Conservation (phyloP, 2,888 invertebrate genomes). For the Lathronympha strigana region DNA sequence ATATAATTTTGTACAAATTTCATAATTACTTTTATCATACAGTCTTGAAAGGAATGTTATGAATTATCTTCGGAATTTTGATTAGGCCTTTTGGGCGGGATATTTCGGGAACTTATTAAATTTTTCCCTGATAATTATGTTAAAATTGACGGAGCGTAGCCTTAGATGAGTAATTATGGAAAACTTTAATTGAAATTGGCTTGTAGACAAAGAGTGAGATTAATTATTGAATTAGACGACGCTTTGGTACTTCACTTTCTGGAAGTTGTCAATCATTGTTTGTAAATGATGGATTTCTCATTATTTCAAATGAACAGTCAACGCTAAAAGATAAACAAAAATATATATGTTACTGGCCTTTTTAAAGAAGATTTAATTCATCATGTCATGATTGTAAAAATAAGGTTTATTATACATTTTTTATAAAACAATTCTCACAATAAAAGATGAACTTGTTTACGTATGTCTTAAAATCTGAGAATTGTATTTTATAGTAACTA, state of each 20-base stretch:
- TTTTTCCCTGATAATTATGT: slow-evolving; percentile 41
- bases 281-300: slow-evolving; percentile 1
- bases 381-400: too few species aligned
- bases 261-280: slow-evolving; percentile 12
- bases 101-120: slow-evolving; percentile 35
- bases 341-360: too few species aligned
- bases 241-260: slow-evolving; percentile 9
- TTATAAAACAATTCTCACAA: too few species aligned
- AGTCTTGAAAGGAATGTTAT: slow-evolving; percentile 31
- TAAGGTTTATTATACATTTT: too few species aligned
- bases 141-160: slow-evolving; percentile 34
- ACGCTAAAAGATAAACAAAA: too few species aligned
- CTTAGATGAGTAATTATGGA: slow-evolving; percentile 35
- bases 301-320: not conserved
- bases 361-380: too few species aligned
- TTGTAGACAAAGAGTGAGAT: slow-evolving; percentile 19
- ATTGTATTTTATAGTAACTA: too few species aligned
- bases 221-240: slow-evolving; percentile 10
- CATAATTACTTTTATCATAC: slow-evolving; percentile 19
- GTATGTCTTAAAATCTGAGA: too few species aligned
- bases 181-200: slow-evolving; percentile 37
- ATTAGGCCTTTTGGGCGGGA: slow-evolving; percentile 32
- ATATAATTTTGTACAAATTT: slow-evolving; percentile 17
- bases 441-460: too few species aligned
- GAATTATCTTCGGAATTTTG: slow-evolving; percentile 40